phyloP scores from a whole-genome alignment of 2,888 invertebrate genomes.

The Dicranocentrus wangi region DNA sequence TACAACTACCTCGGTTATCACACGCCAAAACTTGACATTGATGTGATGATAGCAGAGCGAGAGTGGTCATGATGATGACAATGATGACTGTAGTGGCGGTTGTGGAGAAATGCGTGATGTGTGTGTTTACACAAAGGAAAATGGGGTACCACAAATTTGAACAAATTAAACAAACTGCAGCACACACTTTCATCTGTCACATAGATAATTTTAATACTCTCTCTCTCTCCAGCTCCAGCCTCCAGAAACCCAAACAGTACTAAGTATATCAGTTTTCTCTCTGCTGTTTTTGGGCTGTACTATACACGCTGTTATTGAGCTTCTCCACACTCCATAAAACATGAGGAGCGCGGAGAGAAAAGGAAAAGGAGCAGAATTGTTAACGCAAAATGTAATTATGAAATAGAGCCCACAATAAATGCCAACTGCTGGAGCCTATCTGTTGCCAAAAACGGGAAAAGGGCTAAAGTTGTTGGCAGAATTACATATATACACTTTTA shows the following conservation, averaged over 20 bases:
- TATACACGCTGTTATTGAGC: conserved; percentile 11
- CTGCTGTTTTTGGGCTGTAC: too few relatives aligned
- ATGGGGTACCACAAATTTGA: conserved; percentile 45
- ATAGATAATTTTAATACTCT: conserved; percentile 45
- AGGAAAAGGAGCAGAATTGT: background rate
- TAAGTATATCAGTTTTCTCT: conserved; percentile 13
- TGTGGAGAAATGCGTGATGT: too few relatives aligned
- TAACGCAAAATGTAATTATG: conserved; percentile 47
- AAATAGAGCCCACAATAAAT: conserved; percentile 26
- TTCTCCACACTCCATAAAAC: conserved; percentile 47
- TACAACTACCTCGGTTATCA: background rate
- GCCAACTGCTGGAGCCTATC: conserved; percentile 11
- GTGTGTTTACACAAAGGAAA: conserved; percentile 18
- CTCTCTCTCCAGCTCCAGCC: too few relatives aligned
- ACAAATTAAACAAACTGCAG: conserved; percentile 53
- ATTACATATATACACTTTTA: too few relatives aligned
- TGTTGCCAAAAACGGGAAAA: conserved; percentile 40
- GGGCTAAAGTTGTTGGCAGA: conserved; percentile 55
- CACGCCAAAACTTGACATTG: conserved; percentile 1
- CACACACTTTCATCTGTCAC: conserved; percentile 45
- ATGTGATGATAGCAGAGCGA: background rate
- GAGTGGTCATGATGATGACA: conserved; percentile 1
- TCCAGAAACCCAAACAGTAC: too few relatives aligned
- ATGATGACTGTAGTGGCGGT: background rate
- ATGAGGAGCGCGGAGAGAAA: conserved; percentile 13